Evolutionary conservation across 1,140 invertebrate species (phyloP), one percentile per base, ranked within the genome.

Genomic region (Drosophila pseudoananassae): DNA sequence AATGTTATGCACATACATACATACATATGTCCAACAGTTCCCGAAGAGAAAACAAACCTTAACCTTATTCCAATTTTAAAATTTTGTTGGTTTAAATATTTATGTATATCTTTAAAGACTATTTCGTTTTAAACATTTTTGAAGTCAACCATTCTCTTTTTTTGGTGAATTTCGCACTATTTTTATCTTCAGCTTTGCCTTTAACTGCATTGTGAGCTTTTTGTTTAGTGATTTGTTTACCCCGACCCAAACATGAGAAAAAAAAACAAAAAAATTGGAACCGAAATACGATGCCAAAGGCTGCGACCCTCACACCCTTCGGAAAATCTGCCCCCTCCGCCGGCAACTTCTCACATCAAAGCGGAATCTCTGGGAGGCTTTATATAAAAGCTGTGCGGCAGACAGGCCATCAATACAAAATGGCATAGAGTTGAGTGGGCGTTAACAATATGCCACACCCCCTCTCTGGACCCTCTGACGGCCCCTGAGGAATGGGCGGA

Each of bases 401-500:
- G 83, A 83, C 83, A 88, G 83, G 76, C 83, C 83, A 87, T 87
- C 83, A 88, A 87, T 87, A 87, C 83, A 88, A 87, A 87, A 88
- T 88, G 83, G 84, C 83, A 88, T 88, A 88, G 83, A 83, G 83
- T 78, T 87, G 75, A 87, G 83, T 88, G 83, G 83, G 83, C 83
- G 83, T 88, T 88, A 88, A 85, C 81, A 85, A 85, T 85, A 88
- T 82, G 78, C 61, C 68, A 56, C 53, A 29, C 47, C 61, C 60
- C 59, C 53, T 7, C 14, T 38, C 46, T 25, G 59, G 53, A 46
- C 17, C 25, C 40, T 66, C 17, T 17, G 46, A 46, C 31, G 43
- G 43, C 49, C 65, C 47, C 29, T 5, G 29, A 25, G 58, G 17
- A 29, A 14, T 3, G n/a, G 36, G 55, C 8, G 9, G 17, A 9